A percentile compares a stretch with the other conserved stretches of the same genome.
Conservation (phyloP, 2,888 invertebrate species). For the Microctonus brassicae region DNA sequence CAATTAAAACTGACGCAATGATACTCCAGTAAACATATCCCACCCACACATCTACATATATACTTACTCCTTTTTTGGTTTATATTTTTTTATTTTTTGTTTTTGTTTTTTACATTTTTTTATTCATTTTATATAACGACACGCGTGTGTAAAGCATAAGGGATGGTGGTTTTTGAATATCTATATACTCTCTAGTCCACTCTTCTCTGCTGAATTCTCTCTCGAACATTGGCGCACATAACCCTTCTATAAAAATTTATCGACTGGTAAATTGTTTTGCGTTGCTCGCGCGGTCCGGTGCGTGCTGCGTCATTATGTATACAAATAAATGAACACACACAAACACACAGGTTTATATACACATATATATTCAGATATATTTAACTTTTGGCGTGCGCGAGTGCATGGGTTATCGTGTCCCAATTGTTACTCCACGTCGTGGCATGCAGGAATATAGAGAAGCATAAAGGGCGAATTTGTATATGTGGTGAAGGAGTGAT, state of each 20-base stretch:
- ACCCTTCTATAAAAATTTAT: conserved; percentile 68
- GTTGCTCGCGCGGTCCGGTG: conserved; percentile 60
- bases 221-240: conserved; percentile 6
- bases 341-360: conserved; percentile 41
- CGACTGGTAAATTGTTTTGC: conserved; percentile 70
- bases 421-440: conserved; percentile 28
- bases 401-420: conserved; percentile 30
- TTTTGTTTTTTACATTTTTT: no score
- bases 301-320: conserved; percentile 50
- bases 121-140: no score
- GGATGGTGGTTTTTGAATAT: conserved; percentile 27
- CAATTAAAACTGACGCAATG: neutral
- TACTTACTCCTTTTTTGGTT: conserved; percentile 12
- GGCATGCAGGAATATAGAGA: conserved; percentile 33
- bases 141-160: conserved; percentile 17
- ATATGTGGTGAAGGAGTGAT: conserved; percentile 21
- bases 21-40: conserved; percentile 33
- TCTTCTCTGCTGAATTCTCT: neutral
- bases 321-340: conserved; percentile 51
- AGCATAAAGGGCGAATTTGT: conserved; percentile 9
- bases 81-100: no score
- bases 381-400: conserved; percentile 5
- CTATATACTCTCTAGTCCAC: neutral
- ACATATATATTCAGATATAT: conserved; percentile 31
- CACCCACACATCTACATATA: conserved; percentile 8